Base-by-base conservation (phyloP, 2,888 invertebrate species). In the Oeneis ivallda region DNA sequence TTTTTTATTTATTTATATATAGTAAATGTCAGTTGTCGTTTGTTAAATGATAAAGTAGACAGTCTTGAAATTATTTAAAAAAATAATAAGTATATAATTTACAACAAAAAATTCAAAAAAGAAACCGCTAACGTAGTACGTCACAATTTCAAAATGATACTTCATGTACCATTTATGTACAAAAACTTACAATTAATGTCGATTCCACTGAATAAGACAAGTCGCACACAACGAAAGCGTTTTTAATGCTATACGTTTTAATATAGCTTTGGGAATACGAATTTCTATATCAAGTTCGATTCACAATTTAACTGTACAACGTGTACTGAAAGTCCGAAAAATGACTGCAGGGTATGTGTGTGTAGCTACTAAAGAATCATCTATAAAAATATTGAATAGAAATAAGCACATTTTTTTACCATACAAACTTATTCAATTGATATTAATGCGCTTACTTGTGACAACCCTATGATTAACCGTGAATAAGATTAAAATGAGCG, bases 1-100 rank as follows among this genome's bases (percentile, higher is more conserved):
- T 77, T 86, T 88, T 76, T 86, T 89, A 86, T 90, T 89, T 86
- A 86, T 88, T 81, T 85, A 87, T 91, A 89, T 89, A 90, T 89
- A 89, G 83, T 89, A 88, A 88, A 87, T 86, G 88, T 86, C 86
- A 86, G 82, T 84, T 86, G 83, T 80, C 75, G 78, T 80, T 83
- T 81, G 84, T 87, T 83, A 86, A 87, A 87, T 82, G 84, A 86
- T 85, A 84, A 83, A 70, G 76, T 83, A 81, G 85, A 92, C 91
- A 91, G 91, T 91, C 90, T 91, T 90, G 87, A 82, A 82, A 87
- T 87, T 85, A 87, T 87, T 26, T 83, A 84, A 88, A 87, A 80
- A 82, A 86, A 87, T 83, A 75, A 77, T 50, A n/a, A n/a, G n/a
- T n/a, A 78, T 85, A 84, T 84, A 86, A 86, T 86, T 84, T 88